phyloP scores from a whole-genome alignment of 2,888 invertebrate species.

The Balanococcus diminutus region DNA sequence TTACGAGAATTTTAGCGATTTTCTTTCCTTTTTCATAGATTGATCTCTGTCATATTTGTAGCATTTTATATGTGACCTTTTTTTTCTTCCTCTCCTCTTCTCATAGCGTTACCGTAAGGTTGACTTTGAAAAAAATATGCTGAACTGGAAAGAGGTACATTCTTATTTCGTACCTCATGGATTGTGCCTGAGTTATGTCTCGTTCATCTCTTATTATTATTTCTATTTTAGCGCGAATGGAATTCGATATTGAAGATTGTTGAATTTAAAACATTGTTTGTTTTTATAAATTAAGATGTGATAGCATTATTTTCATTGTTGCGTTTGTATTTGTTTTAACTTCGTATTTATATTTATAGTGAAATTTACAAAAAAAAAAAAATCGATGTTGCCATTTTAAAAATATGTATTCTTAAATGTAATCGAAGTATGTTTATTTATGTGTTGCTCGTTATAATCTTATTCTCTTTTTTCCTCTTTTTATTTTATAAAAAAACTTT shows the following conservation, averaged over 20 bases:
- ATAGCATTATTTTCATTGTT: conserved; percentile 38
- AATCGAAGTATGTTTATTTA: conserved; percentile 28
- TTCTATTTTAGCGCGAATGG: background rate
- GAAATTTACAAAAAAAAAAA: conserved; percentile 6
- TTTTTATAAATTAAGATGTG: conserved; percentile 38
- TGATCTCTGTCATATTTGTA: conserved; percentile 24
- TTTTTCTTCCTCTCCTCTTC: background rate
- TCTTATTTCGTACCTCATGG: background rate
- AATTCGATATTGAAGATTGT: conserved; percentile 7
- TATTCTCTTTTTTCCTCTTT: background rate
- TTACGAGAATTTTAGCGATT: background rate
- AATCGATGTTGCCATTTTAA: conserved; percentile 35
- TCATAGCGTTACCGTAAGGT: conserved; percentile 18
- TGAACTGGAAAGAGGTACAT: background rate
- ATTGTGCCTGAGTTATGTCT: conserved; percentile 9
- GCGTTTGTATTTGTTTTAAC: conserved; percentile 31
- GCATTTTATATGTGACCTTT: conserved; percentile 1
- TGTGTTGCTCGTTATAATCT: conserved; percentile 37
- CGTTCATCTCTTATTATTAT: conserved; percentile 9
- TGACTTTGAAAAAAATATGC: conserved; percentile 1
- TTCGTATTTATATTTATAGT: conserved; percentile 17
- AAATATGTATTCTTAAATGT: conserved; percentile 16
- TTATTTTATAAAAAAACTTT: background rate
- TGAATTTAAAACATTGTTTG: conserved; percentile 24
- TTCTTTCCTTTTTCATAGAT: conserved; percentile 15